Evolutionary conservation across 2,888 invertebrate genomes (phyloP).

Genomic region (Drosophila rubida): DNA sequence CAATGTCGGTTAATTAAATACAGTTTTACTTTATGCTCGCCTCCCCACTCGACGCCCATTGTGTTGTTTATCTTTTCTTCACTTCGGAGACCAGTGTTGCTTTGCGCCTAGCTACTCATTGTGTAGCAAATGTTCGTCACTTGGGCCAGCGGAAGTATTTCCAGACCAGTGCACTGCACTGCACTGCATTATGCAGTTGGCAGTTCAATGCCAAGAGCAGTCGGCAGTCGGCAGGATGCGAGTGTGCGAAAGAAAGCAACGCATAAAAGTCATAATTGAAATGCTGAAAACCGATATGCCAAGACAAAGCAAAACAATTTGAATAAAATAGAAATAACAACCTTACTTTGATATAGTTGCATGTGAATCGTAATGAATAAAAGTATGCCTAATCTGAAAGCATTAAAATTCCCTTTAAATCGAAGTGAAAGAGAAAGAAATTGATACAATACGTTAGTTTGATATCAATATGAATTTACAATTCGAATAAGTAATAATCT

Average conservation of each 20-base stretch:
- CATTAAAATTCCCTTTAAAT: background rate
- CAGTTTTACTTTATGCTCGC: slow-evolving; percentile 76
- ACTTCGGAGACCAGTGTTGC: slow-evolving; percentile 60
- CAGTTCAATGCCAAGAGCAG: slow-evolving; percentile 53
- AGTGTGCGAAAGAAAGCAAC: background rate
- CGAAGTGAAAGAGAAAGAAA: too few relatives aligned
- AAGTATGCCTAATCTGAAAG: too few relatives aligned
- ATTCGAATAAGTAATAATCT: too few relatives aligned
- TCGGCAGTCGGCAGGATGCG: slow-evolving; percentile 4
- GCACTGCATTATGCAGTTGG: slow-evolving; percentile 33
- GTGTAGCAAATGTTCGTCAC: slow-evolving; percentile 48
- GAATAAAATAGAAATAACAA: background rate
- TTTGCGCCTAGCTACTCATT: slow-evolving; percentile 20
- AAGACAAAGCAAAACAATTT: background rate
- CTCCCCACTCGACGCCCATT: slow-evolving; percentile 11
- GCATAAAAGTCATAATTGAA: slow-evolving; percentile 23
- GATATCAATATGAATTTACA: too few relatives aligned
- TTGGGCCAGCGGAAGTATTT: slow-evolving; percentile 23
- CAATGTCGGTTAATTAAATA: slow-evolving; percentile 83
- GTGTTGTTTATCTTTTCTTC: slow-evolving; percentile 72
- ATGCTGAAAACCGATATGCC: background rate
- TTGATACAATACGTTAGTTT: too few relatives aligned
- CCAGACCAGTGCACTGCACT: slow-evolving; percentile 35
- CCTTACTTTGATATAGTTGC: too few relatives aligned
- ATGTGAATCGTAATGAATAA: too few relatives aligned